Evolutionary conservation across 2,888 invertebrate species (phyloP).

Genomic region (Ectropis crepuscularia): DNA sequence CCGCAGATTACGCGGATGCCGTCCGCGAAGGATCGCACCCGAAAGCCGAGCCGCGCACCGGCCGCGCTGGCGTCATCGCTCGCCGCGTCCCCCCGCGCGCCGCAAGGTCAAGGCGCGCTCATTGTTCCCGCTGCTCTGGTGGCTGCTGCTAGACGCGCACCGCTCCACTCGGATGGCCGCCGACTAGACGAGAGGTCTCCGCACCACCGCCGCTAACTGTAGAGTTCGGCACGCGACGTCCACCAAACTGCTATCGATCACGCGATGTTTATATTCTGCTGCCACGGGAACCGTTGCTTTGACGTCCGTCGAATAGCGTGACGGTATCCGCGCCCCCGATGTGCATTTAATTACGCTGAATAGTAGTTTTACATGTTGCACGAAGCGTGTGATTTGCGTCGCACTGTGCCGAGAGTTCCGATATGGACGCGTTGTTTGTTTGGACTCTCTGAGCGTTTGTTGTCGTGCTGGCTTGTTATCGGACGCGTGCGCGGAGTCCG

Average conservation of each 20-base stretch:
- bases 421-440: conserved; percentile 41
- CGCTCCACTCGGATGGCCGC: conserved; percentile 57
- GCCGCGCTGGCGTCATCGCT: conserved; percentile 81
- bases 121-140: conserved; percentile 71
- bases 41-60: conserved; percentile 80
- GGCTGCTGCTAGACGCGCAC: conserved; percentile 62
- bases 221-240: conserved; percentile 52
- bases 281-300: conserved; percentile 72
- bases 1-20: conserved; percentile 83
- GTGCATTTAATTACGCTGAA: conserved; percentile 51
- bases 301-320: conserved; percentile 56
- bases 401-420: conserved; percentile 28
- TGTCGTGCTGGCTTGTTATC: conserved; percentile 53
- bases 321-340: conserved; percentile 55
- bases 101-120: conserved; percentile 82
- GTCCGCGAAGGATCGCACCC: conserved; percentile 83
- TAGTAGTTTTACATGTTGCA: conserved; percentile 43
- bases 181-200: conserved; percentile 52
- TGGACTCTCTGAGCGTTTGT: conserved; percentile 37
- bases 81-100: conserved; percentile 75
- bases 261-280: conserved; percentile 77
- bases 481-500: conserved; percentile 48
- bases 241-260: conserved; percentile 71
- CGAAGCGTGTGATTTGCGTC: conserved; percentile 29
- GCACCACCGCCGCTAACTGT: conserved; percentile 47